phyloP scores from a whole-genome alignment of 2,113 vertebrate genomes.

The Thryonomys swinderianus region DNA sequence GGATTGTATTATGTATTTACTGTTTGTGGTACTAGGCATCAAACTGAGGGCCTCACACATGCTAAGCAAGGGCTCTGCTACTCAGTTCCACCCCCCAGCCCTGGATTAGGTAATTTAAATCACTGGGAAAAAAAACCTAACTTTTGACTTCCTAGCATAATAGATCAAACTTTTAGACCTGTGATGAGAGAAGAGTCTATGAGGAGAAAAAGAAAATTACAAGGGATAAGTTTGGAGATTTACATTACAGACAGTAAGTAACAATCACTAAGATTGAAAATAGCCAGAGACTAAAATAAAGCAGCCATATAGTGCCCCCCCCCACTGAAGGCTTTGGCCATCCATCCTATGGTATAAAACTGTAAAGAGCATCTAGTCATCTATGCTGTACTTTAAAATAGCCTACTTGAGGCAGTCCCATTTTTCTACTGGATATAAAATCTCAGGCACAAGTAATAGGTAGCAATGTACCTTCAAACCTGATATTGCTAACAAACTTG shows the following conservation, averaged over 20 bases:
- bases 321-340: background rate
- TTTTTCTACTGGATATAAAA: background rate
- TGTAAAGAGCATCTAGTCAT: background rate
- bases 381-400: background rate
- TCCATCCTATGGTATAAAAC: background rate
- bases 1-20: background rate
- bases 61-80: background rate
- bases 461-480: background rate
- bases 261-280: background rate
- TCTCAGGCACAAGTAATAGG: background rate
- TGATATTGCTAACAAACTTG: background rate
- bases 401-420: background rate
- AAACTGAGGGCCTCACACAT: background rate
- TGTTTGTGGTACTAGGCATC: background rate
- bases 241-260: background rate
- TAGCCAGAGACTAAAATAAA: conserved; percentile 25
- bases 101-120: background rate
- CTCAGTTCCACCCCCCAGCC: background rate
- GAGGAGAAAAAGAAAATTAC: conserved; percentile 26
- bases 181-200: background rate
- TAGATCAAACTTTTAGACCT: conserved; percentile 18
- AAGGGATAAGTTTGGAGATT: conserved; percentile 2
- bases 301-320: background rate
- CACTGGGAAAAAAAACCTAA: background rate
- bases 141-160: background rate